These are phyloP conservation scores for Mesoligia furuncula DNA, from an alignment of 2,888 invertebrate genomes.

Conservation along the genomic window DNA sequence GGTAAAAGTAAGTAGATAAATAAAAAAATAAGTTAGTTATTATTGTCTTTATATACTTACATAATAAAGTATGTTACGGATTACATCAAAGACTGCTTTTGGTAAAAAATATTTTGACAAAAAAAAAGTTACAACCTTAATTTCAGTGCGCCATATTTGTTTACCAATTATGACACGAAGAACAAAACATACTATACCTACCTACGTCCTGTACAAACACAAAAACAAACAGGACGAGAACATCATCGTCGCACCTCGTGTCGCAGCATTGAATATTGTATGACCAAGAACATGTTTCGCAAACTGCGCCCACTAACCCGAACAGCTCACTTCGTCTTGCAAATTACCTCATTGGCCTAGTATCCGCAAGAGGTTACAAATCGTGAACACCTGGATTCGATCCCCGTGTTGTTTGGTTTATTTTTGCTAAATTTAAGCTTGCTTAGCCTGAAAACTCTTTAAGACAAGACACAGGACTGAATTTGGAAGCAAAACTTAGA, in stretches of 20 bases:
- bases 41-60: too few species aligned
- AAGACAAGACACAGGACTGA: background rate
- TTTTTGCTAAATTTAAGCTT: background rate
- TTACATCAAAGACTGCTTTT: background rate
- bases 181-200: too few species aligned
- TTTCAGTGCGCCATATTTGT: background rate
- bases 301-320: constrained; percentile 42
- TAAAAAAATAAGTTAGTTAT: too few species aligned
- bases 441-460: too few species aligned
- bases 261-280: constrained; percentile 62
- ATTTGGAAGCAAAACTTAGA: background rate
- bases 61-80: background rate
- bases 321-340: constrained; percentile 49
- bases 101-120: too few species aligned
- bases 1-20: too few species aligned
- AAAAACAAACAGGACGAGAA: constrained; percentile 26
- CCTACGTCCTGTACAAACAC: background rate
- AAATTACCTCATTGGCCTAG: constrained; percentile 47
- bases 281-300: constrained; percentile 43
- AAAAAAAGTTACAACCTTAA: background rate
- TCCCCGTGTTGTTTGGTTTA: background rate
- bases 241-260: constrained; percentile 50
- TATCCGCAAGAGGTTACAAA: constrained; percentile 17
- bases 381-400: constrained; percentile 28
- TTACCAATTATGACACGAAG: background rate